Evolutionary conservation across 2,113 vertebrate species (phyloP).

Genomic region (Nothoprocta perdicaria): DNA sequence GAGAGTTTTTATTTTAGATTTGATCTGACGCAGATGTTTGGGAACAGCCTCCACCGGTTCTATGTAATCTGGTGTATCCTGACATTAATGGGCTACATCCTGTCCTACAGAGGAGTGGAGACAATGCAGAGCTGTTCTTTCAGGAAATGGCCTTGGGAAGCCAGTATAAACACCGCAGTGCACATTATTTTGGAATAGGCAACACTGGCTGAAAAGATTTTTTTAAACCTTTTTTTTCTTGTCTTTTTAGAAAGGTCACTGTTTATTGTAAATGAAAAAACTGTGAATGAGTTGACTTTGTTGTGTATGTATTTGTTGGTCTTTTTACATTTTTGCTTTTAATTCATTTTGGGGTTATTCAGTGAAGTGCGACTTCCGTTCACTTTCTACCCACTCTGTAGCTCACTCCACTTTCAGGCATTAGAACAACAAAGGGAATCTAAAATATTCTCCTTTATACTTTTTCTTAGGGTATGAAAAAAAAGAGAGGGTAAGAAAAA

Average conservation of each 20-base stretch:
- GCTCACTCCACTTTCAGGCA: background rate
- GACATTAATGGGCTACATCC: background rate
- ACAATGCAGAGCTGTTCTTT: background rate
- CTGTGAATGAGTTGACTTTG: background rate
- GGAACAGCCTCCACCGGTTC: background rate
- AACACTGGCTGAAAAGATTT: background rate
- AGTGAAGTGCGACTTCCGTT: background rate
- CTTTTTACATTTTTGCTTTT: background rate
- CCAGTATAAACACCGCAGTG: background rate
- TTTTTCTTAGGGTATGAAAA: background rate
- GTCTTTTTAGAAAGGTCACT: background rate
- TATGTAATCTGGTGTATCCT: background rate
- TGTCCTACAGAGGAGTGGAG: background rate
- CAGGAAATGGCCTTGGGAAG: conserved; percentile 2
- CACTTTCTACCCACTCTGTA: background rate
- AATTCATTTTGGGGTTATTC: background rate
- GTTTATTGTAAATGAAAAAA: background rate
- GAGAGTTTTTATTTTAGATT: background rate
- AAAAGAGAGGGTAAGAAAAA: background rate
- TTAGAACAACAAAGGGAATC: background rate
- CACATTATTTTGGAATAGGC: background rate
- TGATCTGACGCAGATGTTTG: background rate
- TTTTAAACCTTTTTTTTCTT: background rate
- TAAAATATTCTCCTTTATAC: background rate
- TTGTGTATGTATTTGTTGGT: background rate